A percentile compares a stretch with the other conserved stretches of the same genome.
phyloP scores from a whole-genome alignment of 35 echinoderm and acorn worm genomes.

The Anneissia japonica region DNA sequence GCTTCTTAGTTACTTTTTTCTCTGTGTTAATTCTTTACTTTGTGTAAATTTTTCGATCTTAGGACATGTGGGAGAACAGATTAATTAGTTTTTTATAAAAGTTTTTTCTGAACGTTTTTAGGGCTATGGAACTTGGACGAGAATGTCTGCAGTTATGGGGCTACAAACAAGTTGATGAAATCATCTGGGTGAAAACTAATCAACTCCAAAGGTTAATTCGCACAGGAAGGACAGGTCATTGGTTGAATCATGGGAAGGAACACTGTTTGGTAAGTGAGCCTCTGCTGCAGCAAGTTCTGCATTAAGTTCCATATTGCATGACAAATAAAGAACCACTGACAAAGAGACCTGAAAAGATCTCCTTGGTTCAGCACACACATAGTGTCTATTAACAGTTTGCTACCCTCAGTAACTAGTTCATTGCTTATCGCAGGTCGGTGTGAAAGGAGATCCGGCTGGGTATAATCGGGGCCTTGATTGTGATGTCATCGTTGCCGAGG shows the following conservation, averaged over 20 bases:
- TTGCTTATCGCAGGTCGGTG: conserved; percentile 57
- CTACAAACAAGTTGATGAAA: conserved; percentile 70
- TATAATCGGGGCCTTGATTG: conserved; percentile 95
- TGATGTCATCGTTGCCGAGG: conserved; percentile 98
- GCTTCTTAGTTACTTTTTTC: too few species aligned
- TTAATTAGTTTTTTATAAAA: too few species aligned
- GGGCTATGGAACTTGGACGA: conserved; percentile 95
- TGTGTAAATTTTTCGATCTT: too few species aligned
- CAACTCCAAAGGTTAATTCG: conserved; percentile 90
- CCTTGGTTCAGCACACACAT: too few species aligned
- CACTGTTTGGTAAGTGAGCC: conserved; percentile 75
- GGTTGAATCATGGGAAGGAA: conserved; percentile 98
- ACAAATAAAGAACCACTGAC: too few species aligned
- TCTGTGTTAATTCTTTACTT: too few species aligned
- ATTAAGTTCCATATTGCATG: too few species aligned
- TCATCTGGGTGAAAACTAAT: conserved; percentile 99
- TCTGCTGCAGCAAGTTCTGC: not conserved
- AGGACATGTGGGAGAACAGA: too few species aligned
- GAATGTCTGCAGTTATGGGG: conserved; percentile 92
- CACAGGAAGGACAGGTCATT: conserved; percentile 91
- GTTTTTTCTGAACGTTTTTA: too few species aligned
- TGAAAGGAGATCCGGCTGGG: conserved; percentile 74
- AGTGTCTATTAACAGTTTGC: too few species aligned
- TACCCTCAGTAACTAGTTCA: too few species aligned
- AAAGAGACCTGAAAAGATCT: not conserved